Evolutionary conservation across 2,888 invertebrate genomes (phyloP).

Genomic region (Cataglyphis cursor): DNA sequence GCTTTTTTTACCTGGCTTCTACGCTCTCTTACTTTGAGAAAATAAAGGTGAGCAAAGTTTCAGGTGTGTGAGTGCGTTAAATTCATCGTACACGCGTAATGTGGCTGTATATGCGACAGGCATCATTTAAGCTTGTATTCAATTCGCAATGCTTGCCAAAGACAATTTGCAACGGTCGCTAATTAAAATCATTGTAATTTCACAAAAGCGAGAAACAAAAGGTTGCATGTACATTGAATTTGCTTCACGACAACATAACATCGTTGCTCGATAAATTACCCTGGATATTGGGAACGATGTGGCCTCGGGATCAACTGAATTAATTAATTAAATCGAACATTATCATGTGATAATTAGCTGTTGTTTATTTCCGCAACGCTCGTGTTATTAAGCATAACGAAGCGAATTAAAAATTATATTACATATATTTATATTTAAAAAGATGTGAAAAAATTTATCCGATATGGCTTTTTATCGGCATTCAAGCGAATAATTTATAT

Average conservation of each 20-base stretch:
- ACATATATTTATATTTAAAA: slow-evolving; percentile 19
- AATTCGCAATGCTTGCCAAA: not conserved
- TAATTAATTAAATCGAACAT: slow-evolving; percentile 53
- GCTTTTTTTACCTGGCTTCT: slow-evolving; percentile 85
- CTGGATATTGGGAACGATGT: slow-evolving; percentile 1
- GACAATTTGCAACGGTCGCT: slow-evolving; percentile 28
- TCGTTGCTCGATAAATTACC: slow-evolving; percentile 37
- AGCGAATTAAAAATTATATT: not conserved
- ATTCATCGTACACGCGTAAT: slow-evolving; percentile 67
- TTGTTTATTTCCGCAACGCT: slow-evolving; percentile 32
- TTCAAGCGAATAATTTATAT: not conserved
- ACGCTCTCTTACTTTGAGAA: slow-evolving; percentile 80
- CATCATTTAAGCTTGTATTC: not conserved
- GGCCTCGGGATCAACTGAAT: slow-evolving; percentile 34
- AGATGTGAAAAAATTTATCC: not conserved
- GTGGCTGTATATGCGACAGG: not conserved
- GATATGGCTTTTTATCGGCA: not conserved
- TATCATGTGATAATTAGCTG: slow-evolving; percentile 42
- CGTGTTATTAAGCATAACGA: not conserved
- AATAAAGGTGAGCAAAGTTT: slow-evolving; percentile 86
- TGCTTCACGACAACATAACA: slow-evolving; percentile 29
- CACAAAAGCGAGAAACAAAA: slow-evolving; percentile 30
- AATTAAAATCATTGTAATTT: slow-evolving; percentile 52
- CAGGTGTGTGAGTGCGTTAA: slow-evolving; percentile 86
- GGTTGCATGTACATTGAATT: not conserved